These are phyloP conservation scores for Nettapus auritus DNA, from an alignment of 2,113 vertebrate species.

Conservation along the genomic window DNA sequence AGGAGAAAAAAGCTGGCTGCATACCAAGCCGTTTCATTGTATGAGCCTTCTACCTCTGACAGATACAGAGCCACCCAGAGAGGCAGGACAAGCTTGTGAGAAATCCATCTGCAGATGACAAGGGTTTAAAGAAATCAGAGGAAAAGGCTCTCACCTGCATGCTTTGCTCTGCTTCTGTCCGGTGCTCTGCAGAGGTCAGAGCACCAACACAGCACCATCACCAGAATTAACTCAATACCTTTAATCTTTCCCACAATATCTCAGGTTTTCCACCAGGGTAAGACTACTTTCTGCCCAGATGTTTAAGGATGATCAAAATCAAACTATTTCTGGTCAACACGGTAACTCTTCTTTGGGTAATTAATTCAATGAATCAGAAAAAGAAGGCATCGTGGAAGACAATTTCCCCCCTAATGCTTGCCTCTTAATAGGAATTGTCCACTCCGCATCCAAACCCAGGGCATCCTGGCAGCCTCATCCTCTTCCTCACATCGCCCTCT, in stretches of 20 bases:
- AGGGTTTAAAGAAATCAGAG: not conserved
- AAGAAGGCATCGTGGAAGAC: not conserved
- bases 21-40: not conserved
- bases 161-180: not conserved
- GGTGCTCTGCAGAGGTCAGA: not conserved
- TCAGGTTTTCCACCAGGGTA: not conserved
- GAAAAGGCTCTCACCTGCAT: not conserved
- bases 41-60: not conserved
- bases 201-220: not conserved
- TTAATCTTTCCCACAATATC: not conserved
- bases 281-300: not conserved
- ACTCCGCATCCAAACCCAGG: fast-evolving
- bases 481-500: not conserved
- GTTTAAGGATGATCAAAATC: not conserved
- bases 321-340: not conserved
- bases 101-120: not conserved
- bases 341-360: not conserved
- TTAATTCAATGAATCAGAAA: not conserved
- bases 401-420: not conserved
- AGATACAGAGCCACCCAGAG: not conserved
- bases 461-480: not conserved
- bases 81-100: not conserved
- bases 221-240: not conserved
- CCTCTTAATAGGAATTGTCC: not conserved
- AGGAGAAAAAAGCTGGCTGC: not conserved